Percentiles rank a stretch among this genome's conserved stretches.
Evolutionary conservation across 37 sponge, comb jelly and placozoan genomes (phyloP).

Genomic region (Cliona cf. orientalis): DNA sequence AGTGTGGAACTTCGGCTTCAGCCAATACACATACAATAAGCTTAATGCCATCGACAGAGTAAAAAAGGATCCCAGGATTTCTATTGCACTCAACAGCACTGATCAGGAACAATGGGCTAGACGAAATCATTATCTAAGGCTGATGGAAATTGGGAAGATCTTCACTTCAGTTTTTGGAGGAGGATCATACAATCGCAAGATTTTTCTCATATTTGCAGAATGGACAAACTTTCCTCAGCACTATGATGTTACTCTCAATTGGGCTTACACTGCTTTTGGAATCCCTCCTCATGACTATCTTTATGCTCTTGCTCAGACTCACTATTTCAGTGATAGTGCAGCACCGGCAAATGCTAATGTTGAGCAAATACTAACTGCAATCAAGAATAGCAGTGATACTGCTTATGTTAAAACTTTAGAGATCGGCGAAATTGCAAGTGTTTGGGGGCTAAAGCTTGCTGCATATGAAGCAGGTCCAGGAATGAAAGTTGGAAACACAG

Average conservation of each 20-base stretch:
- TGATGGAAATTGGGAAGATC: constrained; percentile 13
- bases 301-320: constrained; percentile 26
- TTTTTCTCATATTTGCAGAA: constrained; percentile 8
- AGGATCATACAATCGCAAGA: neutral
- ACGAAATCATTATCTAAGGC: constrained; percentile 10
- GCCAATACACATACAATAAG: constrained; percentile 21
- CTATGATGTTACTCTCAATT: constrained; percentile 1
- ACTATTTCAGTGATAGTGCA: constrained; percentile 22
- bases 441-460: constrained; percentile 19
- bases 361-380: constrained; percentile 2
- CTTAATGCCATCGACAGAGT: constrained; percentile 12
- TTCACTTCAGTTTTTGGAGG: constrained; percentile 19
- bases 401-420: neutral
- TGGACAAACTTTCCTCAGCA: constrained; percentile 32
- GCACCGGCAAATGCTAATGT: constrained; percentile 25
- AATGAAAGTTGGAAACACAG: constrained; percentile 18
- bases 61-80: constrained; percentile 8
- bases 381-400: constrained; percentile 30
- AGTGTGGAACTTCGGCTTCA: constrained; percentile 50
- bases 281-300: constrained; percentile 18
- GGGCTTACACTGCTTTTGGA: constrained; percentile 7
- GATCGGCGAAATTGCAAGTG: constrained; percentile 9
- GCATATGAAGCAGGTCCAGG: constrained; percentile 39
- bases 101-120: constrained; percentile 21
- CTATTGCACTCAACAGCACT: constrained; percentile 14